Evolutionary conservation across 2,888 invertebrate species (phyloP).

Genomic region (Orchestes rusci): DNA sequence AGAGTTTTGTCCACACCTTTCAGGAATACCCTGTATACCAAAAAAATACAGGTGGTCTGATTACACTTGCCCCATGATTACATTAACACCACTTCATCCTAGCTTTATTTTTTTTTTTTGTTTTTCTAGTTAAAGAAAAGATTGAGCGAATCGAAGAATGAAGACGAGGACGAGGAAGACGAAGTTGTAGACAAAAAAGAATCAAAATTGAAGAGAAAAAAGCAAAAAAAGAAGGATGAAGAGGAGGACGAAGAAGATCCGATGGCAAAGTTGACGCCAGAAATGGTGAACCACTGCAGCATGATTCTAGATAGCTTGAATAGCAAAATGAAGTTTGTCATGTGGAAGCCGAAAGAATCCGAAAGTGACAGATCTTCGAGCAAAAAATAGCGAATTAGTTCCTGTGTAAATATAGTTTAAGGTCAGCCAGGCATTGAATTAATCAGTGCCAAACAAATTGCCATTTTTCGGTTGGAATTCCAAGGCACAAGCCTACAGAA

Average conservation of each 20-base stretch:
- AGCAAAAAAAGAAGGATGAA: slow-evolving; percentile 35
- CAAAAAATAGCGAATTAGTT: too few species aligned
- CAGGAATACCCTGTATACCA: too few species aligned
- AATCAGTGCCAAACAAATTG: too few species aligned
- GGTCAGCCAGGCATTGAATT: too few species aligned
- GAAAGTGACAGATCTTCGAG: too few species aligned
- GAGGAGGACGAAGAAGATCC: slow-evolving; percentile 44
- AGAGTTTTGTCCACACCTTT: too few species aligned
- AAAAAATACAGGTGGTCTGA: too few species aligned
- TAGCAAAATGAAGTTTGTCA: slow-evolving; percentile 65
- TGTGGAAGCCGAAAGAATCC: slow-evolving; percentile 59
- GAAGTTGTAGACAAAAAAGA: slow-evolving; percentile 21
- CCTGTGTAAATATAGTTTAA: too few species aligned
- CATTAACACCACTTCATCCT: too few species aligned
- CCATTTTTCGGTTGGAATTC: too few species aligned
- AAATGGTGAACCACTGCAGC: slow-evolving; percentile 64
- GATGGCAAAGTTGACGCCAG: slow-evolving; percentile 45
- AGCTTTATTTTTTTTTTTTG: not conserved
- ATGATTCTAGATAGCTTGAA: slow-evolving; percentile 74
- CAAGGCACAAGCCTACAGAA: too few species aligned
- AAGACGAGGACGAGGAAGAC: slow-evolving; percentile 46
- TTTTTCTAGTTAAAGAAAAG: slow-evolving; percentile 39
- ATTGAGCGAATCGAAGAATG: slow-evolving; percentile 48
- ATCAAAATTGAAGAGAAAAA: slow-evolving; percentile 31
- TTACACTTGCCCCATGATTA: too few species aligned